Conservation (phyloP, 2,888 invertebrate genomes). For the Hipparchia sbordonii region DNA sequence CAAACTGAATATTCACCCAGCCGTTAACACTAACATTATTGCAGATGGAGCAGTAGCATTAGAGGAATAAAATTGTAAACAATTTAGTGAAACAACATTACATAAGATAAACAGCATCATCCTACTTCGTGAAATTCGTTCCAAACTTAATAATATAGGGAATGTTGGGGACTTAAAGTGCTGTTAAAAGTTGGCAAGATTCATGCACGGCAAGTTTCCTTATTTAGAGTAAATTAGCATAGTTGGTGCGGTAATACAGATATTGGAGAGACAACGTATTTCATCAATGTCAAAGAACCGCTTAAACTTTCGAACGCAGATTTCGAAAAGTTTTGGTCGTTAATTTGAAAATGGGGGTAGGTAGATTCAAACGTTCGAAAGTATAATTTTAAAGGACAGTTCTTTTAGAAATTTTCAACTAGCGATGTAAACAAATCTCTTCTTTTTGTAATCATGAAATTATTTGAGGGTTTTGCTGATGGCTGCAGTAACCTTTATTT, state of each 20-base stretch:
- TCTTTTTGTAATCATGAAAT: too few species aligned
- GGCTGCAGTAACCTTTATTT: neutral
- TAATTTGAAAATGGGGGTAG: neutral
- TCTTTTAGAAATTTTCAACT: constrained; percentile 7
- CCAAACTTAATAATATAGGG: neutral
- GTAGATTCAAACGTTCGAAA: constrained; percentile 15
- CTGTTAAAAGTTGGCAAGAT: neutral
- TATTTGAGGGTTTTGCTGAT: neutral
- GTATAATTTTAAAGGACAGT: constrained; percentile 1
- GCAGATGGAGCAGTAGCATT: neutral
- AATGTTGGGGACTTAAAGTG: constrained; percentile 9
- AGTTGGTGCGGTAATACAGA: neutral
- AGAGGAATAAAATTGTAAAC: neutral
- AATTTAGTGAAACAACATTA: neutral
- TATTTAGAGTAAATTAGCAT: neutral
- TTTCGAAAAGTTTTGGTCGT: constrained; percentile 13
- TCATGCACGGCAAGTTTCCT: neutral
- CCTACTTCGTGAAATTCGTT: neutral
- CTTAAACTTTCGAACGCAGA: constrained; percentile 6
- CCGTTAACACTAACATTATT: too few species aligned
- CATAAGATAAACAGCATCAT: neutral
- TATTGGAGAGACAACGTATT: neutral
- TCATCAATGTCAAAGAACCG: neutral
- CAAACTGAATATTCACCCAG: too few species aligned
- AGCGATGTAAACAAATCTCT: neutral